Percentiles rank a stretch among this genome's conserved stretches.
phyloP scores from a whole-genome alignment of 2,888 invertebrate species.

The Euplagia quadripunctaria region DNA sequence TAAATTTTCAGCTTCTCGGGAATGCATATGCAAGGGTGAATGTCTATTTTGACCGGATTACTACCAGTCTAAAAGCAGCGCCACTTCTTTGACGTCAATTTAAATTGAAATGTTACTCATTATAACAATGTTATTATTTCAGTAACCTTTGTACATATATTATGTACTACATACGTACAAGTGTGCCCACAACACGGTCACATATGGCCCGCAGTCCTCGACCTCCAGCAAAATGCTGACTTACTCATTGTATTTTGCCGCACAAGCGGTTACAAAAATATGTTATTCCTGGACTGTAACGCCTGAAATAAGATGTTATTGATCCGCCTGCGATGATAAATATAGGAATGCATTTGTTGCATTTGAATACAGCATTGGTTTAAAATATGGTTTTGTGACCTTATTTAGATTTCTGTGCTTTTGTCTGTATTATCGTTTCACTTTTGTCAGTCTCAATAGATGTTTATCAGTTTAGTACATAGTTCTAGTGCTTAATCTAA shows the following conservation, averaged over 20 bases:
- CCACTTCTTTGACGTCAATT: neutral
- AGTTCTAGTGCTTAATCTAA: no score
- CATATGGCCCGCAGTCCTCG: constrained; percentile 63
- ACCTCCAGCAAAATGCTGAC: constrained; percentile 66
- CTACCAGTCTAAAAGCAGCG: neutral
- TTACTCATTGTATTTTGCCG: constrained; percentile 61
- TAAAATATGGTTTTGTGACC: neutral
- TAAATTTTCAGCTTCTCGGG: no score
- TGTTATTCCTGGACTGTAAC: constrained; percentile 63
- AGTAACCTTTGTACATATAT: neutral
- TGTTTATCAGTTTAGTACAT: neutral
- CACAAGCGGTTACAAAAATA: constrained; percentile 65
- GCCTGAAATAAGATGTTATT: constrained; percentile 62
- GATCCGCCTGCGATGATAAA: constrained; percentile 45
- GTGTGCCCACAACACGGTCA: constrained; percentile 55
- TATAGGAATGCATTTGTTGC: constrained; percentile 16
- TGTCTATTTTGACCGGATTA: no score
- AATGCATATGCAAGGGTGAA: no score
- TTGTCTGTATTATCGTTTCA: neutral
- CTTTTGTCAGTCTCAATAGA: neutral
- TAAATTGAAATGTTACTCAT: neutral
- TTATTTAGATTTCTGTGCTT: no score
- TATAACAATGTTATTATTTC: neutral
- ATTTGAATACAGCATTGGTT: neutral
- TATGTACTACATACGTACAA: neutral